Conservation (phyloP, 2,113 vertebrate species). For the Brachyistius frenatus region DNA sequence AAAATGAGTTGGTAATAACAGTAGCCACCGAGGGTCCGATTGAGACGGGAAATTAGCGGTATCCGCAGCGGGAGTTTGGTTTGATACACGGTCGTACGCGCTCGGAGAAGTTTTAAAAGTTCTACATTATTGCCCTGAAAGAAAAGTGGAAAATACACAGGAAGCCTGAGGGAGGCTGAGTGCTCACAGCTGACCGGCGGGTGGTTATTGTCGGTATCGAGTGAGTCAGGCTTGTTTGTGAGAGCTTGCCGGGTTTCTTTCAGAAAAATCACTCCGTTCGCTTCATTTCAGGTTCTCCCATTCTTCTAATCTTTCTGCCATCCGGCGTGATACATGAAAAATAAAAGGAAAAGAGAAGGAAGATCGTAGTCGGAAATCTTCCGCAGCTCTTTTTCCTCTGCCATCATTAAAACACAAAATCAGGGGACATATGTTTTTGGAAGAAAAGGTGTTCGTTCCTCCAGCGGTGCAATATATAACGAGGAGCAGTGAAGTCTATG, state of each 20-base stretch:
- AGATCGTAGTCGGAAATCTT: background rate
- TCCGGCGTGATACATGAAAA: background rate
- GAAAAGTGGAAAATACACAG: background rate
- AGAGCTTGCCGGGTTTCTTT: background rate
- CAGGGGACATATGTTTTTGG: background rate
- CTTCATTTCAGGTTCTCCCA: background rate
- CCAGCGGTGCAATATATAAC: background rate
- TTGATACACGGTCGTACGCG: no score
- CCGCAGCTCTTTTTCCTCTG: background rate
- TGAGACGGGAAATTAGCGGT: no score
- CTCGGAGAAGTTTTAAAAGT: no score
- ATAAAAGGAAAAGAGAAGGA: background rate
- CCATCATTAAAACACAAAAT: constrained; percentile 2
- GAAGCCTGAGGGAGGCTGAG: background rate
- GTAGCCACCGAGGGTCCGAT: no score
- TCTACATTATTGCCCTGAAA: background rate
- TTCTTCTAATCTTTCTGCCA: background rate
- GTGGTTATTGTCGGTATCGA: background rate
- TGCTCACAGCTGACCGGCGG: background rate
- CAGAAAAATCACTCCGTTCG: background rate
- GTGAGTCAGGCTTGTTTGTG: background rate
- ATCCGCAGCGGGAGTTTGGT: no score
- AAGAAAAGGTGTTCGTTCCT: background rate
- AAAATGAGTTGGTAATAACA: no score
- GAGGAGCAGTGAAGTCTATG: background rate